Evolutionary conservation across 2,888 invertebrate genomes (phyloP).

Genomic region (Epinotia demarniana): DNA sequence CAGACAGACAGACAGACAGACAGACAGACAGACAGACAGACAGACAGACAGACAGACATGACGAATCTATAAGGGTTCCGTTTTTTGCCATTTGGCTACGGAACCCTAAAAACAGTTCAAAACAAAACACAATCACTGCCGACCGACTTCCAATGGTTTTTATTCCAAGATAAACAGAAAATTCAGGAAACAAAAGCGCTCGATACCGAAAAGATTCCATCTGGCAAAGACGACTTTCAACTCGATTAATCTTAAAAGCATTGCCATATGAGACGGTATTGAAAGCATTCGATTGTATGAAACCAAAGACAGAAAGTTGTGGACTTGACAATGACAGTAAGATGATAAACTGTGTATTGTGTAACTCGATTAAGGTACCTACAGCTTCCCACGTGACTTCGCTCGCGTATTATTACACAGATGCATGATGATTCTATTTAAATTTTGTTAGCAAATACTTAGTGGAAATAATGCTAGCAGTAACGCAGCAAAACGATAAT

Average conservation of each 20-base stretch:
- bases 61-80: no score
- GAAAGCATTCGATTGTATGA: slow-evolving; percentile 5
- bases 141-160: slow-evolving; percentile 8
- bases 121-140: slow-evolving; percentile 4
- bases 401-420: no score
- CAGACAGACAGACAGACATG: no score
- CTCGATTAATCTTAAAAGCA: slow-evolving; percentile 33
- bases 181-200: slow-evolving; percentile 5
- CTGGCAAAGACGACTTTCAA: slow-evolving; percentile 29
- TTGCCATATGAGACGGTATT: slow-evolving; percentile 3
- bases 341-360: not conserved
- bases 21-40: no score
- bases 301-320: slow-evolving; percentile 6
- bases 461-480: no score
- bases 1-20: no score
- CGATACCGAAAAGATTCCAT: slow-evolving; percentile 14
- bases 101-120: no score
- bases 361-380: not conserved
- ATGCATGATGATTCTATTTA: no score
- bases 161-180: slow-evolving; percentile 10
- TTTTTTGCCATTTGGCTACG: no score
- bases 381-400: no score
- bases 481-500: no score
- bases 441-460: no score
- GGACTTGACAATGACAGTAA: not conserved